Evolutionary conservation across 2,113 vertebrate species (phyloP).

Genomic region (Falcunculus frontatus): DNA sequence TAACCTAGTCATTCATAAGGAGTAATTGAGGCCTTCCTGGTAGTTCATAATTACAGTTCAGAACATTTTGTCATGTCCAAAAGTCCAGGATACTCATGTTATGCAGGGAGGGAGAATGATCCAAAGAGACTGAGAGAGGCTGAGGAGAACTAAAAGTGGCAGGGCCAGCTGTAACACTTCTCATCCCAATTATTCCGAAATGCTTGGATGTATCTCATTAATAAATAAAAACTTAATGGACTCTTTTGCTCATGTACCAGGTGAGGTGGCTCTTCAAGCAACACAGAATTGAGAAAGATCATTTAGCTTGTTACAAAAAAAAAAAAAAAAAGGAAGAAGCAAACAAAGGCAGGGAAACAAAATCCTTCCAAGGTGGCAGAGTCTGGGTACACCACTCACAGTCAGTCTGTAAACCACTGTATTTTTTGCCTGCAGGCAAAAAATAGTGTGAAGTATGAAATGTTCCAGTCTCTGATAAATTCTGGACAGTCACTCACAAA

Average conservation of each 20-base stretch:
- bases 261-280: neutral
- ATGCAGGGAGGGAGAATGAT: neutral
- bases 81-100: neutral
- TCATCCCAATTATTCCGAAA: neutral
- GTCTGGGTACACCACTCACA: too few species aligned
- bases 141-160: neutral
- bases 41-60: neutral
- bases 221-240: neutral
- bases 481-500: neutral
- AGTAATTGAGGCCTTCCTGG: neutral
- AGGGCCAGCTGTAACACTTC: neutral
- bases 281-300: neutral
- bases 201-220: neutral
- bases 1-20: neutral
- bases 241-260: neutral
- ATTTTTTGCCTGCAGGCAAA: neutral
- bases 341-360: neutral
- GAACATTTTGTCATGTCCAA: neutral
- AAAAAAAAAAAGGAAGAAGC: neutral
- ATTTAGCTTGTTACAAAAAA: neutral
- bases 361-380: neutral
- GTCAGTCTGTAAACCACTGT: neutral
- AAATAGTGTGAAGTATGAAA: neutral
- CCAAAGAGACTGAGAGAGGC: neutral
- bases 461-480: neutral